Evolutionary conservation across 2,888 invertebrate genomes (phyloP), one percentile per base, ranked within the genome.

Genomic region (Vannuccia rotundouncinata): DNA sequence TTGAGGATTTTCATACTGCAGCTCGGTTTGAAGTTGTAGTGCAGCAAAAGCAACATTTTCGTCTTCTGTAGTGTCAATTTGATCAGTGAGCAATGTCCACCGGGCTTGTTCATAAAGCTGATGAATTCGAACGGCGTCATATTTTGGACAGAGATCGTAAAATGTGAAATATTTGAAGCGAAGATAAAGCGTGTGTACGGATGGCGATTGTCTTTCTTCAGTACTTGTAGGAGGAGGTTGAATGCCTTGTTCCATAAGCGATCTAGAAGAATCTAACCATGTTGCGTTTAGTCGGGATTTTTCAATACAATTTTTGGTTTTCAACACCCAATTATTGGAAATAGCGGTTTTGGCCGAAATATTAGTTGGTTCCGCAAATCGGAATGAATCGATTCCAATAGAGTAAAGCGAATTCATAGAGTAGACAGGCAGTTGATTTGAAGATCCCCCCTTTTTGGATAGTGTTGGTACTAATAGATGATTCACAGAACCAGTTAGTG

Each of bases 11-110:
- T 80, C 80, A 79, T 79, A 31, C 59, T 80, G 76, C 17, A 81
- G 74, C 27, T 82, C 77, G 5, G 81, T 77, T 45, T 81, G 81
- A 17, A 81, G 94, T 91, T 97, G 96, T 82, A 99, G 89, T 0
- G 97, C 97, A 74, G 95, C 97, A 89, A 99, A 99, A 91, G 99
- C 92, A 81, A 98, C 91, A 92, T 96, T 95, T 90, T 99, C 99
- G 88, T 99, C 98, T 88, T 99, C 98, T 0, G 98, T 99, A 87
- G 97, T 98, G 86, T 99, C 97, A 81, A 97, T 92, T 88, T 98
- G 97, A 88, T 99, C 98, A 84, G 95, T 94, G 81, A 99, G 91
- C 84, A 99, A 91, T 85, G 95, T 92, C 98, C 98, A 98, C 88
- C 95, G 95, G 79, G 97, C 95, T 89, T 99, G 99, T 89, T 99